phyloP scores from a whole-genome alignment of 2,113 vertebrate species.

The Propithecus coquereli region DNA sequence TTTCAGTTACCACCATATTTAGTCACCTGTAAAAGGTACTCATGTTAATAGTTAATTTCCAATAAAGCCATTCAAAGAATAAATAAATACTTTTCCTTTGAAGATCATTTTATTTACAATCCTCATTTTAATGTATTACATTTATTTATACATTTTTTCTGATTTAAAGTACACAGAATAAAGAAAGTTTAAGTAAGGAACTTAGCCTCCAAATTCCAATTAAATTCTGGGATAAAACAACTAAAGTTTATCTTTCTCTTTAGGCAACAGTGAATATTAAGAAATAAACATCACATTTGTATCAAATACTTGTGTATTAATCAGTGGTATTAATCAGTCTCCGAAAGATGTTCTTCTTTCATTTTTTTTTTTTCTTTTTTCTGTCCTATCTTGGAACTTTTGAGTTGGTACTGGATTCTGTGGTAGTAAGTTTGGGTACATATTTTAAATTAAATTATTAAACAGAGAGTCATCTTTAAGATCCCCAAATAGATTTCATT shows the following conservation, averaged over 20 bases:
- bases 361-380: not conserved
- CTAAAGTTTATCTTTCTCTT: not conserved
- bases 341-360: not conserved
- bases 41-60: not conserved
- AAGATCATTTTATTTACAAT: not conserved
- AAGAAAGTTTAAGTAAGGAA: not conserved
- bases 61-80: not conserved
- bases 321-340: not conserved
- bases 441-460: not conserved
- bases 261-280: not conserved
- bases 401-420: not conserved
- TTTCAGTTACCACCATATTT: not conserved
- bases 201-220: not conserved
- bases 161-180: not conserved
- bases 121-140: not conserved
- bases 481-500: not conserved
- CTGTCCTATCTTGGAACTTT: not conserved
- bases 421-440: not conserved
- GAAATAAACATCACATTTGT: not conserved
- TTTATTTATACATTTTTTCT: not conserved
- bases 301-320: not conserved
- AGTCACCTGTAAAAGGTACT: not conserved
- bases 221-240: not conserved
- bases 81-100: not conserved
- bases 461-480: not conserved